A percentile compares a stretch with the other conserved stretches of the same genome.
Conservation (phyloP, 2,113 vertebrate species). For the Pithys albifrons region DNA sequence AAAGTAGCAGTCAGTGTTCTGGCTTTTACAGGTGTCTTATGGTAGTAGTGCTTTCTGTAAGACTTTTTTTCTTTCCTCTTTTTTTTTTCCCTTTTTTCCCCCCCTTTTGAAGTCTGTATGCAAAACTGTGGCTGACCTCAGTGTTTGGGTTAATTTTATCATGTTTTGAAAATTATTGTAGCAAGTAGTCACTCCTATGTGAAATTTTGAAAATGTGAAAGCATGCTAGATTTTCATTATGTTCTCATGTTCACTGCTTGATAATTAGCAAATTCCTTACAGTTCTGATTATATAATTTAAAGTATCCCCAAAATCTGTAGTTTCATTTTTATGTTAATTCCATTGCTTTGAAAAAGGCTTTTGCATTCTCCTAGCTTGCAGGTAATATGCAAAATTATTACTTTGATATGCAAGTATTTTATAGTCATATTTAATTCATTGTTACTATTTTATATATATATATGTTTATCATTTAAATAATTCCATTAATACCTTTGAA, state of each 20-base stretch:
- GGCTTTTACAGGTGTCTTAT: slow-evolving; percentile 67
- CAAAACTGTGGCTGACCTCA: slow-evolving; percentile 55
- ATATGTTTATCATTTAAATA: background rate
- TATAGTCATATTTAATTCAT: background rate
- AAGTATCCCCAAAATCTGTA: background rate
- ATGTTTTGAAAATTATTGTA: slow-evolving; percentile 29
- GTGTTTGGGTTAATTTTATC: slow-evolving; percentile 59
- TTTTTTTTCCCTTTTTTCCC: accelerated
- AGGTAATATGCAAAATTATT: background rate
- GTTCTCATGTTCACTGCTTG: slow-evolving; percentile 59
- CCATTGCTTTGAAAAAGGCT: slow-evolving; percentile 12
- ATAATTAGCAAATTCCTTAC: background rate
- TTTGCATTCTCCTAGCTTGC: background rate
- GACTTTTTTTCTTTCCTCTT: slow-evolving; percentile 2
- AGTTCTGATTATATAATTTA: background rate
- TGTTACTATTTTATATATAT: background rate
- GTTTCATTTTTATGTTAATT: background rate
- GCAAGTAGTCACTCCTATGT: slow-evolving; percentile 35
- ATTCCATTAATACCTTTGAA: background rate
- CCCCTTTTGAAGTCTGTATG: slow-evolving; percentile 28
- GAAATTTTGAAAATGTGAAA: slow-evolving; percentile 22
- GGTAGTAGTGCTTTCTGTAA: slow-evolving; percentile 66
- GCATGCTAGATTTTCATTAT: slow-evolving; percentile 66
- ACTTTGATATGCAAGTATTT: background rate
- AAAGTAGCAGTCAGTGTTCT: slow-evolving; percentile 70